Evolutionary conservation across 1,140 invertebrate genomes (phyloP).

Genomic region (Drosophila lacteicornis): DNA sequence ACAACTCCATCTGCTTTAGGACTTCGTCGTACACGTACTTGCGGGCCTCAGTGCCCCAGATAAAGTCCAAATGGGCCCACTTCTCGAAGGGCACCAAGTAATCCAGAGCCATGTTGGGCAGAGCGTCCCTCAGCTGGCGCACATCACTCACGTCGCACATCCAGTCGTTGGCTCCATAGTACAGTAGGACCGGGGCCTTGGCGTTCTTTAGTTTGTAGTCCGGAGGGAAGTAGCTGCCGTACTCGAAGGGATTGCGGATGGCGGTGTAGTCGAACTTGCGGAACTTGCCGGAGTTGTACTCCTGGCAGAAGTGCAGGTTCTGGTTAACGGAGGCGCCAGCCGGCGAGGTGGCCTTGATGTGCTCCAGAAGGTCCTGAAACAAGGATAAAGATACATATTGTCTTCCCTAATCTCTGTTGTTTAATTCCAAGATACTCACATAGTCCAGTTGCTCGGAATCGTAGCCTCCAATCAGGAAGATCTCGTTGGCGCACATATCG

Average conservation of each 20-base stretch:
- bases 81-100: conserved; percentile 86
- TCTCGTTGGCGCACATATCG: conserved; percentile 86
- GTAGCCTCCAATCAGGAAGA: conserved; percentile 87
- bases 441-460: conserved; percentile 84
- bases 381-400: conserved; percentile 10
- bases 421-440: conserved; percentile 34
- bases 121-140: conserved; percentile 83
- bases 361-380: conserved; percentile 71
- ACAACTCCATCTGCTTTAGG: conserved; percentile 63
- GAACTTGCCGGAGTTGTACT: conserved; percentile 78
- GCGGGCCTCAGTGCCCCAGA: conserved; percentile 88
- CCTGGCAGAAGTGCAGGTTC: conserved; percentile 85
- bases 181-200: conserved; percentile 87
- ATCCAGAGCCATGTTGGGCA: conserved; percentile 80
- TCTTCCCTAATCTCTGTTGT: too few species aligned
- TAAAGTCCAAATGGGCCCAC: conserved; percentile 91
- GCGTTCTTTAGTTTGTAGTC: conserved; percentile 87
- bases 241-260: conserved; percentile 85
- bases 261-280: conserved; percentile 85
- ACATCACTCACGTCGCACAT: conserved; percentile 88
- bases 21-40: conserved; percentile 86
- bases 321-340: conserved; percentile 86
- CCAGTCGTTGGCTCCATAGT: conserved; percentile 88
- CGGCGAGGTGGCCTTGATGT: conserved; percentile 86
- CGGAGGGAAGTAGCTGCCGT: conserved; percentile 85